Conservation (phyloP, 1,140 invertebrate genomes). For the Apocrypta bakeri region DNA sequence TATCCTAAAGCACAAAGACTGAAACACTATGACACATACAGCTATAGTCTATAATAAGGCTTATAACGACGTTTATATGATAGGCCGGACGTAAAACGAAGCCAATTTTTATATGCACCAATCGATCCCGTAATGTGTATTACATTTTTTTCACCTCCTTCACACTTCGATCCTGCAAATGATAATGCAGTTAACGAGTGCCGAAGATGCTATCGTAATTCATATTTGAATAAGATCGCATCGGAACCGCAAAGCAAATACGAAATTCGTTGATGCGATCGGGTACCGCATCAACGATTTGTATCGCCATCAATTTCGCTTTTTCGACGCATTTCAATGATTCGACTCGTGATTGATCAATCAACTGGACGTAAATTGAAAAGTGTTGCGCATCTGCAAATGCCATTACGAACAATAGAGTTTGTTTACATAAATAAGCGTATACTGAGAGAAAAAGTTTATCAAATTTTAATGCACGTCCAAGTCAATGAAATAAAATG, state of each 20-base stretch:
- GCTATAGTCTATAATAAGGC: not conserved
- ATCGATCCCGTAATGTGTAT: not conserved
- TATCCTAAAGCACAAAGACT: conserved; percentile 66
- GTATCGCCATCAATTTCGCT: conserved; percentile 40
- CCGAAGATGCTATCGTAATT: conserved; percentile 60
- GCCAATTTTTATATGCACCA: no score
- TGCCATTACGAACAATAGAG: not conserved
- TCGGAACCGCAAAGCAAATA: conserved; percentile 71
- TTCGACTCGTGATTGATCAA: conserved; percentile 50
- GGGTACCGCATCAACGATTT: conserved; percentile 34
- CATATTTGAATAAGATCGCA: conserved; percentile 71
- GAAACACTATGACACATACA: conserved; percentile 14
- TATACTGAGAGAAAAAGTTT: no score
- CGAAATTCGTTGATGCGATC: conserved; percentile 46
- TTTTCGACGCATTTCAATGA: conserved; percentile 45
- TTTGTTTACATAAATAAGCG: conserved; percentile 28
- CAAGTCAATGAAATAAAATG: not conserved
- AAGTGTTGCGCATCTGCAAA: conserved; percentile 3
- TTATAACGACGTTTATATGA: not conserved
- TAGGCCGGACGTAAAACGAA: no score
- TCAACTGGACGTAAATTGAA: conserved; percentile 40
- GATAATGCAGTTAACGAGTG: not conserved
- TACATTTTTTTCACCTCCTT: not conserved
- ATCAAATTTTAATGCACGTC: no score
- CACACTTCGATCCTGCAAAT: not conserved